A percentile compares a stretch with the other conserved stretches of the same genome.
These are phyloP conservation scores for Himalopsyche tibetana DNA, from an alignment of 2,888 invertebrate species.

Conservation along the genomic window DNA sequence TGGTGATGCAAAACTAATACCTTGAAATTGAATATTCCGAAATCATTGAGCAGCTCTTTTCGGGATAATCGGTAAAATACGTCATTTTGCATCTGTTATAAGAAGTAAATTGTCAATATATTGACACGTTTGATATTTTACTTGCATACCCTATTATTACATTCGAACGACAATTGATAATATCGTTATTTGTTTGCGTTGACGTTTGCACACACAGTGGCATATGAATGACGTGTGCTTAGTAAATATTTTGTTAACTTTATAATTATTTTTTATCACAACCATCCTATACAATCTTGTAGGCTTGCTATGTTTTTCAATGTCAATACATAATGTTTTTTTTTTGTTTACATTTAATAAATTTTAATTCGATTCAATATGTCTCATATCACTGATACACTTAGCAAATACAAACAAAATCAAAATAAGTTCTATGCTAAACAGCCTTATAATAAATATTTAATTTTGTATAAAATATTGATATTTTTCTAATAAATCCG, in stretches of 20 bases:
- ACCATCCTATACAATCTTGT: no score
- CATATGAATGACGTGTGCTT: background rate
- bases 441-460: no score
- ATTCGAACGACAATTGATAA: background rate
- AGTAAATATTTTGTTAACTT: background rate
- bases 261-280: no score
- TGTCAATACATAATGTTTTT: no score
- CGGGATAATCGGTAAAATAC: background rate
- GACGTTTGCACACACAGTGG: background rate
- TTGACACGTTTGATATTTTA: conserved; percentile 18
- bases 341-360: no score
- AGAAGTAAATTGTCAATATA: background rate
- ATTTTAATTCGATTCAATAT: no score
- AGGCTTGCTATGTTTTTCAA: no score
- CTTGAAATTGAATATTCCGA: background rate
- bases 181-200: background rate
- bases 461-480: no score
- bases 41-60: background rate
- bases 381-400: no score
- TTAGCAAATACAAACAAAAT: no score
- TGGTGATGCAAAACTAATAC: background rate
- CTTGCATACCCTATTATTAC: background rate
- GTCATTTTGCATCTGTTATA: background rate
- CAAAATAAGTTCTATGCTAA: no score
- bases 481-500: no score